Evolutionary conservation across 2,797 vertebrate genomes (phyloP), one percentile per base, ranked within the genome.

Genomic region (Florisuga fusca): DNA sequence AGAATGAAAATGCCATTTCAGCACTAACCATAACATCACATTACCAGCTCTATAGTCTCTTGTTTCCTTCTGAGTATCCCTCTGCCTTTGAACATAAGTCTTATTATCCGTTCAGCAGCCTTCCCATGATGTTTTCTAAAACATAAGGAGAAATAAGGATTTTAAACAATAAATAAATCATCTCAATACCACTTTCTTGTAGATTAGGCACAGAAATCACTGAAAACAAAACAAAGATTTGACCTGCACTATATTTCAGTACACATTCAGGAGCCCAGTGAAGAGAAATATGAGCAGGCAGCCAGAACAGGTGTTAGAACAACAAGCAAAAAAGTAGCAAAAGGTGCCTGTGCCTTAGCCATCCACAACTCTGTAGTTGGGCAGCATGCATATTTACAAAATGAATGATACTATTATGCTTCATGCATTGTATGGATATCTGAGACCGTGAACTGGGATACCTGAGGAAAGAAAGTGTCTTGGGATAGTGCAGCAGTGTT

Each of bases 101-200:
- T 80, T 84, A 79, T 59, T 93, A 93, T 50, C 75, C 83, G 86
- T 91, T 90, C 69, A n/a, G 33, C 54, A 88, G 15, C 29, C 54
- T 90, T 88, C 41, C 50, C 9, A 36, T 29, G 20, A n/a, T 90
- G 33, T 89, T 89, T 86, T 31, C 43, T 87, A 51, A 90, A 94
- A 79, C 45, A 61, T 36, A 79, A 79, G 25, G 26, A 46, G 33
- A 41, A 57, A 77, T 84, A 87, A 74, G 16, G 31, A 71, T 84
- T 91, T 90, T 53, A 84, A 89, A 79, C 36, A 75, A 84, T 64
- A 95, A 91, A 74, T 61, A 84, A 89, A 74, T 74, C 71, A 67
- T 71, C 17, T 77, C 78, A 73, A 27, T 57, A 76, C 33, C 67
- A 50, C 21, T 79, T 79, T 59, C 51, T 34, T 81, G 45, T 84